Percentiles rank a stretch among this genome's conserved stretches.
These are phyloP conservation scores for Dryoscopus gambensis DNA, from an alignment of 2,113 vertebrate species.

Conservation along the genomic window DNA sequence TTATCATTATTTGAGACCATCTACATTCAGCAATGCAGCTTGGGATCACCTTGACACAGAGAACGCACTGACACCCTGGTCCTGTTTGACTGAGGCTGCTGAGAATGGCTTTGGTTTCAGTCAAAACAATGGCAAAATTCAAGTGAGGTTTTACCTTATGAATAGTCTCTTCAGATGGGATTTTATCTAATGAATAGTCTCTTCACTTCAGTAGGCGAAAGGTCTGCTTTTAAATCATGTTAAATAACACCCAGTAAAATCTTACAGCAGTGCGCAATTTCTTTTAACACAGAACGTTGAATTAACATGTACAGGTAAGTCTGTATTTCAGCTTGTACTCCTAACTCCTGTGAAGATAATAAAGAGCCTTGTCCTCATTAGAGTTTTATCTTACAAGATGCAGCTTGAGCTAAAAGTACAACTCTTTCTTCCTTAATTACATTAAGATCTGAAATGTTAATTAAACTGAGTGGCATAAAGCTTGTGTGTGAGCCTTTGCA, in stretches of 20 bases:
- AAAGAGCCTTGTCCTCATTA: background rate
- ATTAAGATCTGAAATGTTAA: background rate
- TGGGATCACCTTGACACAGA: background rate
- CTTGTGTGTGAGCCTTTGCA: background rate
- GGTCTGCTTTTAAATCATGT: background rate
- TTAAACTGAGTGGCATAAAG: background rate
- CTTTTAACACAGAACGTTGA: background rate
- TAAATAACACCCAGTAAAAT: background rate
- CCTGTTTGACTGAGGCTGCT: background rate
- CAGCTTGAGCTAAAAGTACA: background rate
- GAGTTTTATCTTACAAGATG: background rate
- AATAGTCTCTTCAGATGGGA: background rate
- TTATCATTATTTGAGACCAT: background rate
- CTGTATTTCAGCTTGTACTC: background rate
- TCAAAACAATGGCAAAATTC: background rate
- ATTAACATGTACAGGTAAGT: background rate
- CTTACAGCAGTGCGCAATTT: background rate
- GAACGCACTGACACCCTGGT: background rate
- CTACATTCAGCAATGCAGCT: background rate
- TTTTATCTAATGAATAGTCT: constrained; percentile 9
- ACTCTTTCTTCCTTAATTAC: background rate
- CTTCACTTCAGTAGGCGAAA: background rate
- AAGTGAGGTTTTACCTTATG: background rate
- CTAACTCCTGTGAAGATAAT: background rate
- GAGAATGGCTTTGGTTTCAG: background rate